Base-by-base conservation (phyloP, 2,888 invertebrate species). In the Rhodophaea formosa region DNA sequence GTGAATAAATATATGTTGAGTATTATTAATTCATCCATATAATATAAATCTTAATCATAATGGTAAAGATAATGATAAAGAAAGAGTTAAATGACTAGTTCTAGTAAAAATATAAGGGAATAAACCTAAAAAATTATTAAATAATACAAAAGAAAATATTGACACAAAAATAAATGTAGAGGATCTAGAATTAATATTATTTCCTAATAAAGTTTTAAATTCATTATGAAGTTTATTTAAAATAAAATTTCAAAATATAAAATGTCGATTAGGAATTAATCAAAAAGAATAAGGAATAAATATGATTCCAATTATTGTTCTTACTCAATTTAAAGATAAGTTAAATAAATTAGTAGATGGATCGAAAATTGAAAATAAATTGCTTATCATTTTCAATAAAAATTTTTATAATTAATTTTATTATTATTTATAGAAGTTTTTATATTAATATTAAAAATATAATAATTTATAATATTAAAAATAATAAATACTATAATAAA, bases 41-140 rank as follows among this genome's bases (percentile, higher is more conserved):
- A 94, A 61, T 92, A 95, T 94, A 82, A 94, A 93, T 63, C 86
- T 86, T 76, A 94, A 64, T 93, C 95, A 95, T 78, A 95, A 66
- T 0, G 93, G 93, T 64, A 95, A 56, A 0, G 94, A 92, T 74
- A 95, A 70, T 0, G 92, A 71, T 77, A 95, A 63, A 0, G 93
- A 93, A 72, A 95, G 66, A 8, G 81, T 81, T 87, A 95, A 74
- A 77, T 95, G 95, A 1, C 94, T 94, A 62, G 94, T 93, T 67
- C 92, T 90, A 32, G 94, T 94, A 84, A 95, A 95, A 85, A 95
- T 93, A 87, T 94, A 95, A 0, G 95, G 94, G 2, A 95, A 93
- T 87, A 95, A 75, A 0, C 94, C 94, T 88, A 94, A 76, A 70
- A 95, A 93, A 89, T 95, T 95, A 91, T 93, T 94, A 79, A 93